These are phyloP conservation scores for Gasterosteus nipponicus DNA, from an alignment of 2,113 vertebrate species.

Conservation along the genomic window DNA sequence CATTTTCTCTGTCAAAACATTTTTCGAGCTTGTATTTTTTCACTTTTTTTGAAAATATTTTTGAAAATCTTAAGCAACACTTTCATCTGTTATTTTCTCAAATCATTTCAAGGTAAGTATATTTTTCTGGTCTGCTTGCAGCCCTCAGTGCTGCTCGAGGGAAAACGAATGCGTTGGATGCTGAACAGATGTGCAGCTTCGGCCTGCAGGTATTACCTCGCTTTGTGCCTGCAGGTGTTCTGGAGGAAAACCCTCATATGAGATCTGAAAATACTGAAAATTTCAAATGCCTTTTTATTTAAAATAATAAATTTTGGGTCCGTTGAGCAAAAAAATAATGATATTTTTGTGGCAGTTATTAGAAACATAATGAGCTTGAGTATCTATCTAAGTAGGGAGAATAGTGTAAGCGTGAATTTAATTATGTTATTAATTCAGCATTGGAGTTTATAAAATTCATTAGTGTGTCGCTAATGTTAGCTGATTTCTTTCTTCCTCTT, in stretches of 20 bases:
- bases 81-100: constrained; percentile 14
- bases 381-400: background rate
- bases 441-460: background rate
- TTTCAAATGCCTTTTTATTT: background rate
- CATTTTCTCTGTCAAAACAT: too few species aligned
- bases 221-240: background rate
- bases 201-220: background rate
- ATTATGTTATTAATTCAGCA: background rate
- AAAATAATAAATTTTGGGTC: background rate
- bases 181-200: background rate
- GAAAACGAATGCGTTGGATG: background rate
- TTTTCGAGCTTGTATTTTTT: too few species aligned
- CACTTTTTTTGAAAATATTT: too few species aligned
- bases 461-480: background rate
- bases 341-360: background rate
- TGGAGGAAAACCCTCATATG: background rate
- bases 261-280: background rate
- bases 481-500: too few species aligned
- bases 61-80: background rate
- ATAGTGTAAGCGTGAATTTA: background rate
- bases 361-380: background rate
- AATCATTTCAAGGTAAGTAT: constrained; percentile 15
- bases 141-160: constrained; percentile 4
- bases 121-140: constrained; percentile 6
- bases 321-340: background rate